These are phyloP conservation scores for Saturnia pavonia DNA, from an alignment of 2,888 invertebrate species.

Conservation along the genomic window DNA sequence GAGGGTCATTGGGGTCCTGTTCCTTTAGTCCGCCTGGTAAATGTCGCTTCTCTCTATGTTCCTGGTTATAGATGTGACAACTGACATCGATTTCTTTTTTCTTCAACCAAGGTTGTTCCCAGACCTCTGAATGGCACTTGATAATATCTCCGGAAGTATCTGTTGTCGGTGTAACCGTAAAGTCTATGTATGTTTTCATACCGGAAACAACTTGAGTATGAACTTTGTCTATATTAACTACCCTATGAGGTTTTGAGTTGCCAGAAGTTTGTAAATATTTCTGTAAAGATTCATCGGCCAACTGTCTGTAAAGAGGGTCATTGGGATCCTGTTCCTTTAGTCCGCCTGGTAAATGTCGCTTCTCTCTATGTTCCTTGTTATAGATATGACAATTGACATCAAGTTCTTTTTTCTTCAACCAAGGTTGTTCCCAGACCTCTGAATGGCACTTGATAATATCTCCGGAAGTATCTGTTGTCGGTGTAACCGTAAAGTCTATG, in stretches of 20 bases:
- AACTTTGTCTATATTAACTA: constrained; percentile 32
- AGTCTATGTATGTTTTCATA: constrained; percentile 32
- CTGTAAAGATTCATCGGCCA: constrained; percentile 37
- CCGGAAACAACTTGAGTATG: constrained; percentile 42
- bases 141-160: constrained; percentile 23
- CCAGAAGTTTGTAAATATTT: constrained; percentile 30
- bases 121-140: constrained; percentile 36
- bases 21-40: constrained; percentile 28
- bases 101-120: constrained; percentile 35
- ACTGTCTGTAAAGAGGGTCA: constrained; percentile 29
- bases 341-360: constrained; percentile 31
- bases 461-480: constrained; percentile 15
- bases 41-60: neutral
- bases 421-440: constrained; percentile 34
- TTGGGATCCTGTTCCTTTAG: constrained; percentile 28
- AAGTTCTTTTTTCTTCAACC: constrained; percentile 36
- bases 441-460: constrained; percentile 35
- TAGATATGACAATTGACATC: constrained; percentile 31
- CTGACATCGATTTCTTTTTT: constrained; percentile 34
- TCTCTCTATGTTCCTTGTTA: constrained; percentile 19
- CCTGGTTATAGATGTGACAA: constrained; percentile 26
- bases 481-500: constrained; percentile 35
- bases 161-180: constrained; percentile 27
- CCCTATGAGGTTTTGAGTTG: constrained; percentile 21
- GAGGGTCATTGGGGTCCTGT: constrained; percentile 28